Conservation (phyloP, 2,797 vertebrate species). For the Hoplostethus atlanticus region DNA sequence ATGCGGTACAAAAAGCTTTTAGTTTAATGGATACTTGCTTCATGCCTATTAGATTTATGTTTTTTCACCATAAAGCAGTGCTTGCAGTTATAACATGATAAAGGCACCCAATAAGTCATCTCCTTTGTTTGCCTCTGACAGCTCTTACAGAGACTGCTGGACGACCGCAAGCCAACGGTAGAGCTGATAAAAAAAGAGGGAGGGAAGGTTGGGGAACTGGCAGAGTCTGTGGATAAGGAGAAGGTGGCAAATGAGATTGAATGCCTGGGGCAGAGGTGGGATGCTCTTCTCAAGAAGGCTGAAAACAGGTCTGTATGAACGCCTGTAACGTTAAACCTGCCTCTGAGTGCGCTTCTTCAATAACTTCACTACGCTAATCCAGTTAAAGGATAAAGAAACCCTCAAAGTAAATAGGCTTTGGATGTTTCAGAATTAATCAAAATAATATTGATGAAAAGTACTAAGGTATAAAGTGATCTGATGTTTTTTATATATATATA, state of each 20-base stretch:
- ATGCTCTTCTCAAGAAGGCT: conserved; percentile 92
- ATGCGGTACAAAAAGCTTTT: conserved; percentile 54
- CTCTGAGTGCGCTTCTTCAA: not conserved
- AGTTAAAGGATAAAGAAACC: too few relatives aligned
- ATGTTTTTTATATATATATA: too few relatives aligned
- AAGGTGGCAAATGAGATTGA: conserved; percentile 94
- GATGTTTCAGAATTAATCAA: not conserved
- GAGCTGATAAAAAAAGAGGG: conserved; percentile 96
- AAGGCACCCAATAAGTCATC: conserved; percentile 60
- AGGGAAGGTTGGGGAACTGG: conserved; percentile 92
- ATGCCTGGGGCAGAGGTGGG: conserved; percentile 94
- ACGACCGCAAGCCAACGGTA: conserved; percentile 94
- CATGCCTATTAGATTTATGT: conserved; percentile 64
- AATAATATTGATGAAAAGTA: not conserved
- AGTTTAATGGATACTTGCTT: conserved; percentile 59
- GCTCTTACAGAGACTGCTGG: conserved; percentile 96
- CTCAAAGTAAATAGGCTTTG: not conserved
- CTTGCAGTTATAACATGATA: conserved; percentile 20
- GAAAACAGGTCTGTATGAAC: conserved; percentile 89
- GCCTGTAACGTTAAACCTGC: conserved; percentile 26
- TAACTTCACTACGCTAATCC: not conserved
- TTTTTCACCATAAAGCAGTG: conserved; percentile 46
- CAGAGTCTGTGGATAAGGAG: conserved; percentile 92
- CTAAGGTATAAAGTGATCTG: not conserved
- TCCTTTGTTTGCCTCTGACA: conserved; percentile 72